phyloP scores from a whole-genome alignment of 2,113 vertebrate genomes.

The Chauna torquata region DNA sequence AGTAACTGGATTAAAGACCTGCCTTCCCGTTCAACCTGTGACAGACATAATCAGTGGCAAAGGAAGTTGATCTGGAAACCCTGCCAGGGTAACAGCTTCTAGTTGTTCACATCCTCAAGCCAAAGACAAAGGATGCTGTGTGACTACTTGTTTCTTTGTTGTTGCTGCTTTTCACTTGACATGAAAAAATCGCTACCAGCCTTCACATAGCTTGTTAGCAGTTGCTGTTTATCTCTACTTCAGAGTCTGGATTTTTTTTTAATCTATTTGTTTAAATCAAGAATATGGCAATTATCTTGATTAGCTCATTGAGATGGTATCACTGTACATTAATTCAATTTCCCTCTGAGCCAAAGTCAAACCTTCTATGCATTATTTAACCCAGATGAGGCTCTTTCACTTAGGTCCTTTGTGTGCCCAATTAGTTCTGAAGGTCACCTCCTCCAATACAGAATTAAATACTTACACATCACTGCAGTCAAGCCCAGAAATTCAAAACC shows the following conservation, averaged over 20 bases:
- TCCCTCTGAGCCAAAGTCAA: conserved; percentile 49
- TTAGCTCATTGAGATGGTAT: conserved; percentile 72
- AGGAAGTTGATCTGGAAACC: conserved; percentile 18
- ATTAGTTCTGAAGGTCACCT: conserved; percentile 56
- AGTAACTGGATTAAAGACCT: conserved; percentile 46
- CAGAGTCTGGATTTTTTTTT: conserved; percentile 34
- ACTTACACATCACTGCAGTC: neutral
- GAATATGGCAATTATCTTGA: conserved; percentile 71
- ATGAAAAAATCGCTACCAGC: conserved; percentile 43
- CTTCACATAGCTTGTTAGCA: conserved; percentile 38
- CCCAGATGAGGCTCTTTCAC: conserved; percentile 58
- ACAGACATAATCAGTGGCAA: conserved; percentile 23
- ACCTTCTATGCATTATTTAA: conserved; percentile 62
- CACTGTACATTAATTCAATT: conserved; percentile 65
- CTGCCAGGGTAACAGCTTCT: neutral
- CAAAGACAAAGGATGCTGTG: conserved; percentile 39
- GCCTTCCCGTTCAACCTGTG: neutral
- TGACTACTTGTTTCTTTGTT: conserved; percentile 10
- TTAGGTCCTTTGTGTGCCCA: conserved; percentile 7
- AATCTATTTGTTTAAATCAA: conserved; percentile 65
- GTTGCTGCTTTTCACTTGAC: conserved; percentile 25
- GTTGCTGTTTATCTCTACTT: conserved; percentile 42
- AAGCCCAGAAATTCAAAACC: conserved; percentile 42
- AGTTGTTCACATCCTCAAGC: neutral
- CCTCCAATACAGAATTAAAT: neutral